A percentile compares a stretch with the other conserved stretches of the same genome.
phyloP scores from a whole-genome alignment of 2,888 invertebrate species.

The Mythimna pallens region DNA sequence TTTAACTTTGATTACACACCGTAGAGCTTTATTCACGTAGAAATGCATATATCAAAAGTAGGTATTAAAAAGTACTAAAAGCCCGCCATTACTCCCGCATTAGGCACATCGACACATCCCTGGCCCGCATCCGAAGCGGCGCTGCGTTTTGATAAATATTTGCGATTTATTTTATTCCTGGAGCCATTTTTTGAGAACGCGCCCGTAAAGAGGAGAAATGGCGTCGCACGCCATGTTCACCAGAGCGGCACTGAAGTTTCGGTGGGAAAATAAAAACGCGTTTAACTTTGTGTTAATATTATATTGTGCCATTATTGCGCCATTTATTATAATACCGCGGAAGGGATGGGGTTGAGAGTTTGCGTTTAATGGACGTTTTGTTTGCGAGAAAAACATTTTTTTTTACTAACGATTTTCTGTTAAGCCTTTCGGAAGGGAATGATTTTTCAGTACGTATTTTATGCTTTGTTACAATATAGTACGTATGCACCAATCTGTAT shows the following conservation, averaged over 20 bases:
- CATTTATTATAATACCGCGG: conserved; percentile 89
- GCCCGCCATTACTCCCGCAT: conserved; percentile 40
- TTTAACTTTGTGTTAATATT: conserved; percentile 91
- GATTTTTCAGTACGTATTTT: conserved; percentile 79
- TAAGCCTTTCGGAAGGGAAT: conserved; percentile 80
- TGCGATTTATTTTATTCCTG: conserved; percentile 86
- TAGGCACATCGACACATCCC: conserved; percentile 67
- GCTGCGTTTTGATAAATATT: conserved; percentile 87
- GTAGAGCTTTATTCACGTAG: background rate
- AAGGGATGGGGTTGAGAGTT: conserved; percentile 88
- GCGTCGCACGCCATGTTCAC: conserved; percentile 77
- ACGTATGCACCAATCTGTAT: conserved; percentile 53
- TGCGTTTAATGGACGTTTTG: conserved; percentile 89
- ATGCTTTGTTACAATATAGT: conserved; percentile 70
- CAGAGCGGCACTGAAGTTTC: conserved; percentile 83
- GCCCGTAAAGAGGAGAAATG: conserved; percentile 82
- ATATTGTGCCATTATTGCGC: conserved; percentile 90
- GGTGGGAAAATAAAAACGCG: conserved; percentile 89
- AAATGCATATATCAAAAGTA: conserved; percentile 17
- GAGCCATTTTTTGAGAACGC: conserved; percentile 84
- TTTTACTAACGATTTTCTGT: conserved; percentile 83
- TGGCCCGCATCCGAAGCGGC: conserved; percentile 71
- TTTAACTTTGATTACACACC: background rate
- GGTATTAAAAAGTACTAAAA: conserved; percentile 33
- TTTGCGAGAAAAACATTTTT: conserved; percentile 85